A percentile compares a stretch with the other conserved stretches of the same genome.
Evolutionary conservation across 2,113 vertebrate species (phyloP).

Genomic region (Geococcyx californianus): DNA sequence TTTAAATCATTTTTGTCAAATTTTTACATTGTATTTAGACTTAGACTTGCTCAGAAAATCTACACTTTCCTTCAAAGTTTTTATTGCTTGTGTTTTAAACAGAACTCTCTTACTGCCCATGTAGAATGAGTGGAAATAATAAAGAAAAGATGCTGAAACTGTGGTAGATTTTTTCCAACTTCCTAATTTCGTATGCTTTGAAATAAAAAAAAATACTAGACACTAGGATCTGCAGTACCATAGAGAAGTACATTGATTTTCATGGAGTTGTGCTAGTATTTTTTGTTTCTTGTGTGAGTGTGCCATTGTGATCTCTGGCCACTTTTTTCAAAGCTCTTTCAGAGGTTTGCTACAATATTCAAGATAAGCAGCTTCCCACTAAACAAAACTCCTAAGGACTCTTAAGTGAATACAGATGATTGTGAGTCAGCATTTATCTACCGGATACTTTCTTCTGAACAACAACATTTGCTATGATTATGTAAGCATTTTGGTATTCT

Average conservation of each 20-base stretch:
- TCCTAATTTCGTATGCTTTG: not conserved
- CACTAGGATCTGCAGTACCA: not conserved
- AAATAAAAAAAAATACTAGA: not conserved
- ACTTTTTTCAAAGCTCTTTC: not conserved
- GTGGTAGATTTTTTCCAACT: not conserved
- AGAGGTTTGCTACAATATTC: not conserved
- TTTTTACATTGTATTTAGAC: not conserved
- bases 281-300: not conserved
- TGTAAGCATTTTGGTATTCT: not conserved
- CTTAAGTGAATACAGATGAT: not conserved
- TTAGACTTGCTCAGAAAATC: not conserved
- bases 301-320: not conserved
- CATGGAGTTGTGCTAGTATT: not conserved
- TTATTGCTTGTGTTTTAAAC: not conserved
- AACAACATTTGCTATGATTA: not conserved
- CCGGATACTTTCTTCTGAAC: not conserved
- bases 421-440: not conserved
- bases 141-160: not conserved
- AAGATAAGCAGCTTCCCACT: not conserved
- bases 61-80: not conserved
- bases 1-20: not conserved
- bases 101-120: not conserved
- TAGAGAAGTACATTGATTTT: not conserved
- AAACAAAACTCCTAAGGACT: not conserved
- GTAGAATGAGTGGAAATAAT: not conserved